These are phyloP conservation scores for Gambusia yucatana DNA, from an alignment of 2,797 vertebrate genomes.

Conservation along the genomic window DNA sequence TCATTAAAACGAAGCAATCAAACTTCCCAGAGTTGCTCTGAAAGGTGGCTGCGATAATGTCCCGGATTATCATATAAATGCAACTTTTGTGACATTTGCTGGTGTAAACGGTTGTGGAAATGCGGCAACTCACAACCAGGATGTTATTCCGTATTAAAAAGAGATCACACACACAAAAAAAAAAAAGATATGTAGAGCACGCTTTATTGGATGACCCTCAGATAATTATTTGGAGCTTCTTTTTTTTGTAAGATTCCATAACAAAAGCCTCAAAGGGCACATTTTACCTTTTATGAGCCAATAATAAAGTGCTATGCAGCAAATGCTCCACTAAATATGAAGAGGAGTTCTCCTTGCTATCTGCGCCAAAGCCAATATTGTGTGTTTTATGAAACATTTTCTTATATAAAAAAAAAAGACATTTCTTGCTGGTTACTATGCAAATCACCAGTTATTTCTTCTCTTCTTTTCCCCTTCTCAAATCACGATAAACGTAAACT, in stretches of 20 bases:
- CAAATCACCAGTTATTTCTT: neutral
- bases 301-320: neutral
- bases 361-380: neutral
- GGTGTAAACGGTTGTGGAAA: slow-evolving; percentile 1
- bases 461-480: neutral
- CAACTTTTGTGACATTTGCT: slow-evolving; percentile 21
- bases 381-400: neutral
- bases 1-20: slow-evolving; percentile 67
- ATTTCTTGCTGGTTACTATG: neutral
- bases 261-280: neutral
- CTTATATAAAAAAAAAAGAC: neutral
- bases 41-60: slow-evolving; percentile 46
- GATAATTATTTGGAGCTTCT: neutral
- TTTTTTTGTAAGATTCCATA: neutral
- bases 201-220: neutral
- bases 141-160: neutral
- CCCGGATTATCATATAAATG: slow-evolving; percentile 59
- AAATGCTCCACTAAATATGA: neutral
- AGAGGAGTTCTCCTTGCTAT: too few species aligned
- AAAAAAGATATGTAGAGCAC: neutral
- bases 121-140: neutral
- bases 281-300: neutral
- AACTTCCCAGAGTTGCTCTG: slow-evolving; percentile 41
- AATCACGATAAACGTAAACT: neutral
- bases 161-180: neutral